Base-by-base conservation (phyloP, 1,140 invertebrate genomes). In the Thaumatotibia leucotreta region DNA sequence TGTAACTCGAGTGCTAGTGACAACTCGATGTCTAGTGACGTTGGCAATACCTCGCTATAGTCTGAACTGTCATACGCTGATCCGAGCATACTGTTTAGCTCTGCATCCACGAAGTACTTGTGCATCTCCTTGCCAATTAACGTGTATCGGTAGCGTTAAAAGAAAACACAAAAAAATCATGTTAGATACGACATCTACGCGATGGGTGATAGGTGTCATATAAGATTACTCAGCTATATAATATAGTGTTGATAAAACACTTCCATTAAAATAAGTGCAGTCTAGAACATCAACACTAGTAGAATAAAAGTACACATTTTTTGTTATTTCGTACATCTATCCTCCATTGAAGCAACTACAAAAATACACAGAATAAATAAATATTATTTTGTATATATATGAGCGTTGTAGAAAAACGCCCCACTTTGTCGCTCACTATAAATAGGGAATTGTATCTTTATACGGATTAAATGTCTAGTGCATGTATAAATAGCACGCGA, bases 91-190 rank as follows among this genome's bases (percentile, higher is more conserved):
- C 93, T 93, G 82, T 93, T 93, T 88, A 94, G 92, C 92, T 94
- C 94, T 74, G 94, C 94, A 80, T 94, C 94, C 92, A 94, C 92
- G 92, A 93, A 94, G 92, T 94, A 94, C 83, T 93, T 93, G 91
- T 93, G 93, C 94, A 94, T 94, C 92, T 92, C 92, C 94, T 94
- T 92, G 84, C 82, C 85, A 87, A 88, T 88, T 84, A 82, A 78
- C 79, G 79, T 85, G 81, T 82, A 80, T 80, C 74, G 88, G 78
- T 88, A 82, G 88, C 88, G 82, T 90, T 88, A 82, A 89, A 87
- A 73, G 74, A 75, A 81, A 79, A 77, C 72, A 77, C 67, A 75
- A 68, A 70, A 73, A 76, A 76, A 75, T 74, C n/a, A 72, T 65
- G 33, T 71, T 71, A 72, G 54, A 73, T 73, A 74, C 11, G 10